Evolutionary conservation across 2,888 invertebrate species (phyloP), one percentile per base, ranked within the genome.

Genomic region (Microchrysa polita): DNA sequence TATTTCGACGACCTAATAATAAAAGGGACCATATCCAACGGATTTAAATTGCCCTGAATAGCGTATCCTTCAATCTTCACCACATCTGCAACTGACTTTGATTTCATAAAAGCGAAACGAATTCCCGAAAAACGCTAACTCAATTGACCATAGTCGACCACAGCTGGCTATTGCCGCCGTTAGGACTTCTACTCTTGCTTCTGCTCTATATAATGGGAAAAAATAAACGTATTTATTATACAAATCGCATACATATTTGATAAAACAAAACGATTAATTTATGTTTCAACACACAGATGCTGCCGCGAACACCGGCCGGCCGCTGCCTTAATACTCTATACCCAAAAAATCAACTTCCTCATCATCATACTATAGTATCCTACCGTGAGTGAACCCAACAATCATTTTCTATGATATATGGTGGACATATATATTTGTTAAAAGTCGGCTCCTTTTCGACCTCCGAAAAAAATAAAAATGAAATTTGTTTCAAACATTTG

Each of bases 351-450:
- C 27, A 34, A 27, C 34, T 55, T 69, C 55, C 10, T 55, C 53
- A 34, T 34, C 27, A 34, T 16, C 34, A 55, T 69, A 34, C 10
- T 55, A 27, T 10, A 27, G 69, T 69, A 57, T 69, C 69, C 69
- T 69, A 40, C 55, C 67, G 57, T 7, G 27, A 34, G 27, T 40
- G 57, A 55, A 57, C 57, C 55, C 18, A 40, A 57, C 40, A 34
- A 69, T 69, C 55, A 55, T 69, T 69, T n/a, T 69, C 55, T 55
- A 55, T 69, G 55, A 69, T 40, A 57, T 55, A 69, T 69, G 27
- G 69, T 52, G 69, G 69, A 69, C 69, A 55, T 69, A 69, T 57
- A 55, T 69, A 57, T 69, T 69, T 57, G 69, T 69, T 69, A 69
- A 42, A 27, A 55, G 69, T 69, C 69, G 69, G 69, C 69, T 69